Percentiles rank a stretch among this genome's conserved stretches.
Evolutionary conservation across 2,797 vertebrate genomes (phyloP).

Genomic region (Myripristis jacobus): DNA sequence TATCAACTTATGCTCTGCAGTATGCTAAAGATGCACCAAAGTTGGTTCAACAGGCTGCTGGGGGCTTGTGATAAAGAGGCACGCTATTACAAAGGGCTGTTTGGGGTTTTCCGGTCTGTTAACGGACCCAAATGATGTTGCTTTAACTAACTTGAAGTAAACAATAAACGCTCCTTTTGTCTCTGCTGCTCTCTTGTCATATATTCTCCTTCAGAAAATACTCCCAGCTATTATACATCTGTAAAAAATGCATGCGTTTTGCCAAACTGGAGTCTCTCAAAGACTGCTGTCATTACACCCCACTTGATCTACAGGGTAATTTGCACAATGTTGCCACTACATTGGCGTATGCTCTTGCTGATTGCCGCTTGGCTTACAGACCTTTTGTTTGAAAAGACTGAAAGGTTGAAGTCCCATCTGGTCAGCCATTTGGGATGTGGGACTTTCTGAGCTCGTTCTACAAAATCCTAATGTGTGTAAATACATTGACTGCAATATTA

Average conservation of each 20-base stretch:
- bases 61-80: conserved; percentile 62
- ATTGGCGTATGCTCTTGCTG: conserved; percentile 16
- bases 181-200: conserved; percentile 26
- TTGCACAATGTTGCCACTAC: conserved; percentile 32
- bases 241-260: conserved; percentile 21
- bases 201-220: conserved; percentile 44
- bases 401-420: conserved; percentile 37
- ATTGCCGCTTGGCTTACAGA: conserved; percentile 32
- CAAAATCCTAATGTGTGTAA: conserved; percentile 16
- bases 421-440: conserved; percentile 19
- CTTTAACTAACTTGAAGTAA: conserved; percentile 63
- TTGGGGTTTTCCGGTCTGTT: conserved; percentile 58
- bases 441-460: conserved; percentile 6
- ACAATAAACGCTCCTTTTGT: conserved; percentile 26
- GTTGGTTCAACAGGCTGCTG: conserved; percentile 54
- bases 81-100: conserved; percentile 30
- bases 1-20: conserved; percentile 34
- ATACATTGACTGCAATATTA: conserved; percentile 4
- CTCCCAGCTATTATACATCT: conserved; percentile 54
- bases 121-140: conserved; percentile 55
- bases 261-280: conserved; percentile 37
- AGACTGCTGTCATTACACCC: conserved; percentile 41
- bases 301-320: conserved; percentile 49
- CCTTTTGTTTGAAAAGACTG: conserved; percentile 27
- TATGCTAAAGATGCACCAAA: conserved; percentile 44